Conservation (phyloP, 1,140 invertebrate genomes). For the Lepidostoma basale region DNA sequence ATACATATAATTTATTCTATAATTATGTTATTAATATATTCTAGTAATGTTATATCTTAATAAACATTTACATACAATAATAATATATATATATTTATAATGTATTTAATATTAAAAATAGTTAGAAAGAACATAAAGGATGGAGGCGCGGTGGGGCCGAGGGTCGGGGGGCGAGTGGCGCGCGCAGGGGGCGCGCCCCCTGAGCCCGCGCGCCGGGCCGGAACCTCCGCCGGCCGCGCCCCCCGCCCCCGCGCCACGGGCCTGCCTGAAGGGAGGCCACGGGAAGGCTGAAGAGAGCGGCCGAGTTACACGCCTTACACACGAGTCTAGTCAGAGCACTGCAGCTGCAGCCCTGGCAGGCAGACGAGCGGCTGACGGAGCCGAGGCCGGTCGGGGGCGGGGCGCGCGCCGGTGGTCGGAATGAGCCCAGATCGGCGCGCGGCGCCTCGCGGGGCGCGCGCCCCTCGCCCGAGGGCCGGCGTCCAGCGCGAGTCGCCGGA, state of each 20-base stretch:
- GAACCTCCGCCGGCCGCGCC: slow-evolving; percentile 5
- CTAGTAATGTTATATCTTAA: slow-evolving; percentile 51
- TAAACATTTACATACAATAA: slow-evolving; percentile 46
- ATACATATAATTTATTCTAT: slow-evolving; percentile 48
- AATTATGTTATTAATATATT: slow-evolving; percentile 56
- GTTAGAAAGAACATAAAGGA: slow-evolving; percentile 41
- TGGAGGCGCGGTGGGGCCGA: not conserved
- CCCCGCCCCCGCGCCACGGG: not conserved
- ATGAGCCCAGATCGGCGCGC: not conserved
- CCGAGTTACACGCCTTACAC: no score
- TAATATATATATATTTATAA: slow-evolving; percentile 40
- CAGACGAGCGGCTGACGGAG: slow-evolving; percentile 16
- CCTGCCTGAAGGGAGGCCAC: not conserved
- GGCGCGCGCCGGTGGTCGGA: not conserved
- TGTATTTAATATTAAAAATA: slow-evolving; percentile 39
- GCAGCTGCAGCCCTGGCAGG: not conserved
- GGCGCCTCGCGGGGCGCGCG: slow-evolving; percentile 45
- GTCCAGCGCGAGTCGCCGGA: slow-evolving; percentile 67
- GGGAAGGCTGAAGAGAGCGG: not conserved
- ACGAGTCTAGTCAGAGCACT: not conserved
- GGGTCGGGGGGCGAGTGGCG: slow-evolving; percentile 10
- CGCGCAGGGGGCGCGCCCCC: slow-evolving; percentile 36
- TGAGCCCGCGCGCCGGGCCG: slow-evolving; percentile 40
- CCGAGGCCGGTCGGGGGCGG: not conserved
- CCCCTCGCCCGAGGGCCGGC: slow-evolving; percentile 61